Base-by-base conservation (phyloP, 2,113 vertebrate species). In the Triplophysa tibetana region DNA sequence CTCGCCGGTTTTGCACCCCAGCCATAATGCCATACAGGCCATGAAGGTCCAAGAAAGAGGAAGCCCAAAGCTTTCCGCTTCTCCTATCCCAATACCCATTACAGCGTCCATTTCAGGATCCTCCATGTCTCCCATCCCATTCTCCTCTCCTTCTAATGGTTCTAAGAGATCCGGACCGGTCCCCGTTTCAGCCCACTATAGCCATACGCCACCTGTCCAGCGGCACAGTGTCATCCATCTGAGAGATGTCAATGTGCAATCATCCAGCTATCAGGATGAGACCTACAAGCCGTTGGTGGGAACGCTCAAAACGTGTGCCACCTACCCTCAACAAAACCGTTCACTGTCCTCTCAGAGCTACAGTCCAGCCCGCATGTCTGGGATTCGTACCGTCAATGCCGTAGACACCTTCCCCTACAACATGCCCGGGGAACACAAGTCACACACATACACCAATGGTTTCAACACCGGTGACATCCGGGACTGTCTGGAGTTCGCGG, bases 291-390 rank as follows among this genome's bases (percentile, higher is more conserved):
- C 96, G 1, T 79, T 91, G 61, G 94, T 98, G 19, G 95, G 97
- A 84, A 95, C 93, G 13, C 91, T 99, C 75, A 96, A 97, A 82
- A 97, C 95, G 4, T 99, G 97, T 62, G 97, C 97, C 91, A 99
- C 97, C 0, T 99, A 98, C 86, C 97, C 97, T 13, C 97, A 99
- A 82, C 97, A 99, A 90, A 99, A 98, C 92, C 94, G 96, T 38
- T 96, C 97, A 0, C 92, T 99, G 91, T 98, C 96, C 2, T 99
- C 97, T 26, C 97, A 99, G 85, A 97, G 95, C 87, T 98, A 98
- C 86, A 98, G 96, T 90, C 97, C 97, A 0, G 95, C 95, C 13
- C 95, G 95, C 38, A 85, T 95, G 86, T 93, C 94, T 0, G 94
- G 94, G 14, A 90, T 98, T 85, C 96, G 95, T 75, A 95, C 95